phyloP scores from a whole-genome alignment of 2,113 vertebrate species.

The Upupa epops region DNA sequence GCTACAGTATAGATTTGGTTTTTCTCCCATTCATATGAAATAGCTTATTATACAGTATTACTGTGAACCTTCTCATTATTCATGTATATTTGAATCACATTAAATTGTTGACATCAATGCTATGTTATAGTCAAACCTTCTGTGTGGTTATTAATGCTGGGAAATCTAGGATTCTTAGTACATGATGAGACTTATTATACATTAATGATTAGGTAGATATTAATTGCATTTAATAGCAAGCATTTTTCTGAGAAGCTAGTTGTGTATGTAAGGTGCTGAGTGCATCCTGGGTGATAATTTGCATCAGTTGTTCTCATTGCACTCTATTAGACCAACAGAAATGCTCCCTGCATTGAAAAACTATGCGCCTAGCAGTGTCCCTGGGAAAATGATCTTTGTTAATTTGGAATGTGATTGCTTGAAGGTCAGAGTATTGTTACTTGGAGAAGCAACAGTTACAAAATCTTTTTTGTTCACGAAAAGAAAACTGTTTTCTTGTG shows the following conservation, averaged over 20 bases:
- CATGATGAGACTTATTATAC: background rate
- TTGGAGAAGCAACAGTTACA: background rate
- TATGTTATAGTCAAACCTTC: background rate
- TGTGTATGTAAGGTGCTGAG: background rate
- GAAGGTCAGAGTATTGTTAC: background rate
- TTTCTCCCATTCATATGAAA: background rate
- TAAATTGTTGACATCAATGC: background rate
- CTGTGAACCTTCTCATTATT: background rate
- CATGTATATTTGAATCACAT: background rate
- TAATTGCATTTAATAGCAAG: background rate
- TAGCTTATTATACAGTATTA: background rate
- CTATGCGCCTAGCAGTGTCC: background rate
- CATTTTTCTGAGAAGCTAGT: background rate
- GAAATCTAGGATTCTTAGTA: background rate
- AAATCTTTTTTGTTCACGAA: background rate
- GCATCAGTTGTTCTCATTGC: background rate
- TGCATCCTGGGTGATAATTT: background rate
- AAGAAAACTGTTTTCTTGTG: background rate
- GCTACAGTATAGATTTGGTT: no score
- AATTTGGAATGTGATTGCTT: background rate
- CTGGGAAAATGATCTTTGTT: background rate
- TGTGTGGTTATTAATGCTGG: background rate
- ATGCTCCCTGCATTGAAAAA: background rate
- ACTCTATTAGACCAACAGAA: background rate
- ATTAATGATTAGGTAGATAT: background rate